Percentiles rank a stretch among this genome's conserved stretches.
Evolutionary conservation across 2,113 vertebrate species (phyloP).

Genomic region (Penelope pileata): DNA sequence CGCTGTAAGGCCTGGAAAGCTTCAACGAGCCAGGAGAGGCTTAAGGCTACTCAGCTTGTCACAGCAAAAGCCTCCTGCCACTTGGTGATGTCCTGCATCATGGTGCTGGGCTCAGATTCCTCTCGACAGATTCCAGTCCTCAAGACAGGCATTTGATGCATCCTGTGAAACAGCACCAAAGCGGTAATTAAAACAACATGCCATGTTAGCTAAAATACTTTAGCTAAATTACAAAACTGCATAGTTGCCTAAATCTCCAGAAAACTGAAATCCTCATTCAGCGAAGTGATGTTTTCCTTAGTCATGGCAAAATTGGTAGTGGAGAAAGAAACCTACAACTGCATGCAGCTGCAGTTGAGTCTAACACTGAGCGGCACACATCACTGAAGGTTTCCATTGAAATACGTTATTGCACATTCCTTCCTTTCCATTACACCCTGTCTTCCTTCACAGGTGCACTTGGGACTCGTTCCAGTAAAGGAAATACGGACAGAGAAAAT

Average conservation of each 20-base stretch:
- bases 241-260: fast-evolving
- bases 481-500: not conserved
- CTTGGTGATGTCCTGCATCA: not conserved
- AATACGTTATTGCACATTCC: not conserved
- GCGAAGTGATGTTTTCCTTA: not conserved
- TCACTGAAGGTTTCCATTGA: not conserved
- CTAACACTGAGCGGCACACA: not conserved
- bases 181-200: not conserved
- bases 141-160: not conserved
- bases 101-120: fast-evolving
- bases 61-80: not conserved
- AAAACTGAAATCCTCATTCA: not conserved
- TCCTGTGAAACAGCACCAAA: not conserved
- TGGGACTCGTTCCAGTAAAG: not conserved
- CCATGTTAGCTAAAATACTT: not conserved
- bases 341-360: not conserved
- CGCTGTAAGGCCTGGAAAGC: not conserved
- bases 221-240: fast-evolving
- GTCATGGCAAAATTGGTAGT: not conserved
- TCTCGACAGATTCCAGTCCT: fast-evolving
- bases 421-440: not conserved
- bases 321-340: not conserved
- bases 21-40: not conserved
- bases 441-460: not conserved
- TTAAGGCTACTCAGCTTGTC: fast-evolving